Evolutionary conservation across 2,113 vertebrate genomes (phyloP), one percentile per base, ranked within the genome.

Genomic region (Nothobranchius kuhntae): DNA sequence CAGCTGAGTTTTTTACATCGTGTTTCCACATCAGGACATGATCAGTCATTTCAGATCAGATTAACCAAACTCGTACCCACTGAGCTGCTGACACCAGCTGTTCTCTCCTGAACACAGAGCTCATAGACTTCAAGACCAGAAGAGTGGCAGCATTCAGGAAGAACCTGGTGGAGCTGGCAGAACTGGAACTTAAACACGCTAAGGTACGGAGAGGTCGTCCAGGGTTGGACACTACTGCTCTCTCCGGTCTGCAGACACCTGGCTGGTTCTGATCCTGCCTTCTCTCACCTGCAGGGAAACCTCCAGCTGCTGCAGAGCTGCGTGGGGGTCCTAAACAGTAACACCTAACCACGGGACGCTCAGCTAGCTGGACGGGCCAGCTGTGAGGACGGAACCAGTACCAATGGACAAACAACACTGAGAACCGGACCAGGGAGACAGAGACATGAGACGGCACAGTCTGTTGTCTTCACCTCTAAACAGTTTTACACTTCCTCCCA

Each of bases 91-190:
- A 40, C 7, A 40, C 38, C 38, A 40, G 38, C 4, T 40, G 7
- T 24, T 57, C 82, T 83, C 75, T 53, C 64, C 6, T 61, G 21
- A 24, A 17, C 26, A 12, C 24, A 99, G 98, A 99, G 89, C 94
- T 99, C 76, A 94, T 96, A 86, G 98, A 99, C 86, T 99, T 99
- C 86, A 99, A 98, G 87, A 98, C 97, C 56, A 94, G 98, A 92
- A 95, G 98, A 95, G 98, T 99, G 87, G 94, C 97, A 54, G 98
- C 98, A 0, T 99, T 99, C 92, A 93, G 97, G 87, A 99, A 99
- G 93, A 98, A 99, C 91, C 92, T 99, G 91, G 98, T 99, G 92
- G 97, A 99, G 89, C 93, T 99, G 84, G 97, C 97, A 42, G 98
- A 99, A 91, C 94, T 99, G 90, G 97, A 99, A 94, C 94, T 99